Evolutionary conservation across 2,113 vertebrate genomes (phyloP), one percentile per base, ranked within the genome.

Genomic region (Rhinogobius similis): DNA sequence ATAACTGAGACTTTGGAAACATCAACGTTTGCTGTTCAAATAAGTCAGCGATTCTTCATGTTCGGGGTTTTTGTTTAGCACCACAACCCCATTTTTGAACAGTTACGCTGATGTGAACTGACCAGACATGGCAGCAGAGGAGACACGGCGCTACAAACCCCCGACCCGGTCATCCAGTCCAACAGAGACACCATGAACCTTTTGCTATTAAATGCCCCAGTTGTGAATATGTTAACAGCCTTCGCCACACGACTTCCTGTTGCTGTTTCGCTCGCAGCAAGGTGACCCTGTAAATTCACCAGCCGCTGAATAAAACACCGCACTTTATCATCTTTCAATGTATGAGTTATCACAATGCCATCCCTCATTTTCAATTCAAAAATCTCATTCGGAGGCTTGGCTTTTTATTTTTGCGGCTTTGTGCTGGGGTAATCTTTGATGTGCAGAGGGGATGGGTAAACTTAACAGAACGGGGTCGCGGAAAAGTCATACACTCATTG

Each of bases 251-350:
- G 39, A 67, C 76, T 84, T 79, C 48, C 64, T 70, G 62, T 81
- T 67, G 44, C 38, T 67, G 48, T 68, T 80, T 48, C 52, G 75
- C 61, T 75, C 16, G 67, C 76, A 70, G 66, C 56, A 84, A 83
- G 74, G 86, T 86, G 76, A 84, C 83, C 78, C 76, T 86, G 73
- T 65, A 56, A 73, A 79, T 77, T 73, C 67, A 62, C 55, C 77
- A 86, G 82, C 65, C 70, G 38, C 65, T 43, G 74, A 76, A 85
- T 76, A 70, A 76, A 71, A 78, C 62, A 55, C 62, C 63, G 62
- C 14, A 24, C 66, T 77, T 79, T 81, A 67, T 84, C 75, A 66
- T 66, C 48, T 61, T 77, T 87, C 73, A 65, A 13, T 79, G 75
- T 64, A 23, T 39, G 55, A 67, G 39, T 83, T 82, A 70, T 84